A percentile compares a stretch with the other conserved stretches of the same genome.
Evolutionary conservation across 2,113 vertebrate species (phyloP).

Genomic region (Chamaetylas fuelleborni): DNA sequence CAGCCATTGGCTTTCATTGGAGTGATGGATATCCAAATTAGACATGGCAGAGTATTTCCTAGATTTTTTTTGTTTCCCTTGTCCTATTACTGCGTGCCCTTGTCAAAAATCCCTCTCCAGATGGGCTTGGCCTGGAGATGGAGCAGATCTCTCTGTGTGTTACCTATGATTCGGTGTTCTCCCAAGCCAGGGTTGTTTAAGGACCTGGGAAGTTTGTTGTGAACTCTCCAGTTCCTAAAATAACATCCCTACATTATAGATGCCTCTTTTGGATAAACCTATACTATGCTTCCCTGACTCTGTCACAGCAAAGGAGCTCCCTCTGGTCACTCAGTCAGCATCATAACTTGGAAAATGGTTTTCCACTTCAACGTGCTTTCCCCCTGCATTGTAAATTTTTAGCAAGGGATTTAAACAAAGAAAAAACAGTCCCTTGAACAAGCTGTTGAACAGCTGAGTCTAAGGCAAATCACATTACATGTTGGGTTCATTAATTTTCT

Average conservation of each 20-base stretch:
- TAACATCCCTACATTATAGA: background rate
- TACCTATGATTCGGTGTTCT: background rate
- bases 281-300: background rate
- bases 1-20: background rate
- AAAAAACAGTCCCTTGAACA: background rate
- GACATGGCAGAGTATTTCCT: background rate
- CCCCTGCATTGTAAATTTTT: background rate
- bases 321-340: background rate
- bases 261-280: background rate
- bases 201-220: background rate
- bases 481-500: conserved; percentile 5
- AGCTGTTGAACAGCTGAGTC: background rate
- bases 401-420: background rate
- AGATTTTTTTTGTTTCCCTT: background rate
- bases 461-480: background rate
- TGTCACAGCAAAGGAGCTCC: background rate
- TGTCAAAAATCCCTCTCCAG: background rate
- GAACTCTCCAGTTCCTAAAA: background rate
- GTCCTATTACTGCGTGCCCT: background rate
- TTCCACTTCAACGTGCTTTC: background rate
- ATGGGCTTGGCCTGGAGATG: background rate
- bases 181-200: background rate
- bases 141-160: background rate
- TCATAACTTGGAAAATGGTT: background rate
- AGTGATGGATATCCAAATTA: background rate